These are phyloP conservation scores for Hemichromis elongatus DNA, from an alignment of 2,113 vertebrate species.

Conservation along the genomic window DNA sequence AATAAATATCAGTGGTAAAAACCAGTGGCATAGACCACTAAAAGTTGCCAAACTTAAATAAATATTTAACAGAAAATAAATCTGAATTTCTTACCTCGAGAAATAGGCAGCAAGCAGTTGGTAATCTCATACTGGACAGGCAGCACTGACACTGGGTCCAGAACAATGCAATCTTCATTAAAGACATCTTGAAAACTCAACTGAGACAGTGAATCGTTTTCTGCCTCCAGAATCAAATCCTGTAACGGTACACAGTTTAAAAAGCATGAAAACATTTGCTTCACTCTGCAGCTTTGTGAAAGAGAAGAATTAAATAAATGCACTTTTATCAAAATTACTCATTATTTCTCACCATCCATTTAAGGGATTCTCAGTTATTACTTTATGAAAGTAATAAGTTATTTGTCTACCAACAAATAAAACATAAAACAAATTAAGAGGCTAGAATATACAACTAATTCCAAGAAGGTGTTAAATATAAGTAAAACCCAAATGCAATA, in stretches of 20 bases:
- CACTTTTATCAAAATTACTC: neutral
- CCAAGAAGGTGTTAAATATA: neutral
- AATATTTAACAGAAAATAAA: neutral
- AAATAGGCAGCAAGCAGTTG: conserved; percentile 77
- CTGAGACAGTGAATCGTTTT: conserved; percentile 81
- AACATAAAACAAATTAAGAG: neutral
- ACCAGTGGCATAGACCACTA: neutral
- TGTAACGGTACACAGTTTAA: conserved; percentile 3
- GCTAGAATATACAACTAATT: neutral
- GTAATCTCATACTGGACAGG: conserved; percentile 87
- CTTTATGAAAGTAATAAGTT: neutral
- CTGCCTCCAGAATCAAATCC: conserved; percentile 71
- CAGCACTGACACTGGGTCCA: conserved; percentile 81
- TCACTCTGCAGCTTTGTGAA: neutral
- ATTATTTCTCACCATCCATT: neutral
- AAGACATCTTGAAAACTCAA: conserved; percentile 87
- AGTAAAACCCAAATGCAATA: neutral
- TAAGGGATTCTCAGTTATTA: neutral
- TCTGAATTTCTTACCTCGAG: conserved; percentile 68
- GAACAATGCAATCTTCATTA: conserved; percentile 90
- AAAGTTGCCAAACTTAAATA: neutral
- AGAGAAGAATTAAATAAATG: neutral
- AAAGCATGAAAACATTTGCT: neutral
- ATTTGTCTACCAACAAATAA: neutral
- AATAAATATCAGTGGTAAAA: neutral